Evolutionary conservation across 2,113 vertebrate species (phyloP), one percentile per base, ranked within the genome.

Genomic region (Bambusicola thoracicus): DNA sequence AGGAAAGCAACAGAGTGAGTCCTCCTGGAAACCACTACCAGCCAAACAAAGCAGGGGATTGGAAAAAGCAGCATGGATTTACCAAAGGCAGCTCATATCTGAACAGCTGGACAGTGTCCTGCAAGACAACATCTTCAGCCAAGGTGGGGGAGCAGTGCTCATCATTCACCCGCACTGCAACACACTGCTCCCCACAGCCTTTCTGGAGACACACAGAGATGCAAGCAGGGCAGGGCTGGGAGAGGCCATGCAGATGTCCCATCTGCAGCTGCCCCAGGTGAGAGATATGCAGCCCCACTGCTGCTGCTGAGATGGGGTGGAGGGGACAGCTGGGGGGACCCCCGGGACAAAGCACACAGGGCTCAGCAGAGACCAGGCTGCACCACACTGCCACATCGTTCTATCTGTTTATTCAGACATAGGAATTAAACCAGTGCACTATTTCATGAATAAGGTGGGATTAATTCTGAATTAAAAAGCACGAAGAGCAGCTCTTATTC

Each of bases 381-480:
- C 75, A 34, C n/a, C 4, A 0, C n/a, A 27, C 14, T 34, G 9
- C 4, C 27, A 2, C 5, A n/a, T 16, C 2, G 38, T 89, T 91
- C 75, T 70, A 62, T 10, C 44, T 13, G 8, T 96, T 96, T 93
- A 95, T 95, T 96, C 63, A 53, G 85, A 67, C 15, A 63, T 1
- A 0, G 5, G 46, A 67, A 30, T 49, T 21, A 59, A 91, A 43
- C 34, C 49, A 18, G 2, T 2, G 65, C 13, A 32, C 72, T 48
- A 12, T 43, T 87, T 27, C 20, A 5, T 6, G 38, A 83, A 66
- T 73, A 13, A 93, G 85, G 14, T 72, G 41, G 56, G 81, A 81
- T 53, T 75, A 24, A 58, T 2, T 18, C 44, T 74, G 68, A 62
- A 70, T 74, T 1, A 21, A 79, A n/a, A 76, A 27, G 86, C 87